These are phyloP conservation scores for Nannospalax galili DNA, from an alignment of 2,113 vertebrate species.

Conservation along the genomic window DNA sequence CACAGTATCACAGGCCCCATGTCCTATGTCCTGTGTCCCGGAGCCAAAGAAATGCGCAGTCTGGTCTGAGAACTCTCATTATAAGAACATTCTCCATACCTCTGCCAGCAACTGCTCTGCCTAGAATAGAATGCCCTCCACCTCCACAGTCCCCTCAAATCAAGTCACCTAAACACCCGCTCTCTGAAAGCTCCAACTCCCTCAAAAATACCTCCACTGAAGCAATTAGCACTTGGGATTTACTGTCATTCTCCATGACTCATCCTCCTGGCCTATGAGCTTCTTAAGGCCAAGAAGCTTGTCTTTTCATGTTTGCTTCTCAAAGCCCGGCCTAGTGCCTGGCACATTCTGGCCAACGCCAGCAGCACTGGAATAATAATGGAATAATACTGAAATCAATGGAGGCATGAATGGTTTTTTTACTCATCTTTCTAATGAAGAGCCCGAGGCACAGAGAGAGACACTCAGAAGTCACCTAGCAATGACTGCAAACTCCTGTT, in stretches of 20 bases:
- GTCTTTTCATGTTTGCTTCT: neutral
- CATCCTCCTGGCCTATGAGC: neutral
- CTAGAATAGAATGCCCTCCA: neutral
- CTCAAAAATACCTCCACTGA: neutral
- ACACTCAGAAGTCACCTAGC: neutral
- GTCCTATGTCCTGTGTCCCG: neutral
- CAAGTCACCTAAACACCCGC: neutral
- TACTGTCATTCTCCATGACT: neutral
- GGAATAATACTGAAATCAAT: too few species aligned
- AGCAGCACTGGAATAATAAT: too few species aligned
- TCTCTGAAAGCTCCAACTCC: neutral
- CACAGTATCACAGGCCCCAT: neutral
- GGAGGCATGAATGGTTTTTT: too few species aligned
- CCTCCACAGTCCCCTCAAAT: neutral
- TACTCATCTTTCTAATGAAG: neutral
- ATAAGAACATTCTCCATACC: neutral
- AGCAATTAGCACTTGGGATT: neutral
- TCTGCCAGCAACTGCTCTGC: neutral
- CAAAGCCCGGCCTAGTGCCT: neutral
- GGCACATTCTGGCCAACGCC: neutral
- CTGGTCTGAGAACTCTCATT: fast-evolving
- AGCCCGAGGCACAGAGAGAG: neutral
- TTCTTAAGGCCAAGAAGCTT: neutral
- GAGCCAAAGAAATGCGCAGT: neutral
- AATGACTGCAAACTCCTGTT: neutral